These are phyloP conservation scores for Oryzias celebensis DNA, from an alignment of 2,113 vertebrate species.

Conservation along the genomic window DNA sequence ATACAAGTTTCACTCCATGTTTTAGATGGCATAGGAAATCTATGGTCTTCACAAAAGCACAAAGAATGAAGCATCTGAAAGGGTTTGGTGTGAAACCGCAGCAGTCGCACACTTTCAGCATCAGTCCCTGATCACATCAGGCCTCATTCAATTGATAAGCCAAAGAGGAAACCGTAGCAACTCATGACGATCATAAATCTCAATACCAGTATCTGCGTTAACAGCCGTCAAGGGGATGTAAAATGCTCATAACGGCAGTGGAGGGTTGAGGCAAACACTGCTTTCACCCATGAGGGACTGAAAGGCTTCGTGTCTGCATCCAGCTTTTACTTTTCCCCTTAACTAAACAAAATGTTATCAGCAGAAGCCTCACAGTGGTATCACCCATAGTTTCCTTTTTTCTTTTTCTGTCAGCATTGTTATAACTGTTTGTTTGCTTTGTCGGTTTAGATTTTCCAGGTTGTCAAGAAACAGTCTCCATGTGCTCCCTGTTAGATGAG, in stretches of 20 bases:
- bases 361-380: slow-evolving; percentile 36
- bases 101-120: slow-evolving; percentile 29
- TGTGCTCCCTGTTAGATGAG: slow-evolving; percentile 15
- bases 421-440: slow-evolving; percentile 70
- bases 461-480: slow-evolving; percentile 32
- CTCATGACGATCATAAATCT: slow-evolving; percentile 55
- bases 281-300: slow-evolving; percentile 44
- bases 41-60: slow-evolving; percentile 22
- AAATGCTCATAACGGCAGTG: slow-evolving; percentile 46
- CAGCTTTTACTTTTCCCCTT: slow-evolving; percentile 60
- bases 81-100: slow-evolving; percentile 24
- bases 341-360: slow-evolving; percentile 23
- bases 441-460: slow-evolving; percentile 65
- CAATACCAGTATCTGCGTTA: slow-evolving; percentile 49
- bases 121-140: slow-evolving; percentile 45
- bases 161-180: slow-evolving; percentile 42
- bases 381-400: slow-evolving; percentile 48
- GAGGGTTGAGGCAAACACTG: slow-evolving; percentile 31
- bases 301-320: slow-evolving; percentile 54
- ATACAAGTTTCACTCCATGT: too few species aligned
- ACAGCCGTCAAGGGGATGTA: slow-evolving; percentile 56
- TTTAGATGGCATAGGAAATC: slow-evolving; percentile 22
- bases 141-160: slow-evolving; percentile 54
- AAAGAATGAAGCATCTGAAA: slow-evolving; percentile 14
- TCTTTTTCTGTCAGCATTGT: slow-evolving; percentile 64